Conservation (phyloP, 2,113 vertebrate species). For the Podarcis muralis region DNA sequence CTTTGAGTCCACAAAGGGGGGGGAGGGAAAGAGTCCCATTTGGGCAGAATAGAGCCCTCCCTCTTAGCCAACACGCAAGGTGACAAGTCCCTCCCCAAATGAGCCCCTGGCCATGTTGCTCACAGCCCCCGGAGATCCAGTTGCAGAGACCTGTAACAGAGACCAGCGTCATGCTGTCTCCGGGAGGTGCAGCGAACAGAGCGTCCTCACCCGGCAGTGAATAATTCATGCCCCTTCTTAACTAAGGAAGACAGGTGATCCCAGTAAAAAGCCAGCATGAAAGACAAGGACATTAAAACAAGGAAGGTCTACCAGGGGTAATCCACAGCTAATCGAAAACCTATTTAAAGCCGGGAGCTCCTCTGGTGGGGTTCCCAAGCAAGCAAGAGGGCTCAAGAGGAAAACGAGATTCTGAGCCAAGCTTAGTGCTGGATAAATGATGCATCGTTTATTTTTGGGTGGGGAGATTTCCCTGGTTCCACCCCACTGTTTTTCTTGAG, state of each 20-base stretch:
- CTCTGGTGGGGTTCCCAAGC: background rate
- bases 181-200: constrained; percentile 1
- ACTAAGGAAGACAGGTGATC: constrained; percentile 25
- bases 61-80: background rate
- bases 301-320: background rate
- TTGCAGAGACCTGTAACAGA: constrained; percentile 67
- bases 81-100: background rate
- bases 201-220: constrained; percentile 39
- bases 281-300: background rate
- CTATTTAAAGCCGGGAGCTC: background rate
- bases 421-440: background rate
- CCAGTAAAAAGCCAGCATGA: constrained; percentile 1
- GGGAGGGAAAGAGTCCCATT: background rate
- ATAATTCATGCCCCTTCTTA: constrained; percentile 66
- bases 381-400: background rate
- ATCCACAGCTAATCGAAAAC: background rate
- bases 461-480: too few relatives aligned
- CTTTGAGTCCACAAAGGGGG: background rate
- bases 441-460: background rate
- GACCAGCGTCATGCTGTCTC: constrained; percentile 14
- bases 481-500: background rate
- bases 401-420: too few relatives aligned
- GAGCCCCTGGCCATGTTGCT: background rate
- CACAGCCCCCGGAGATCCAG: constrained; percentile 31
- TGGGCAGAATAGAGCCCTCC: background rate